These are phyloP conservation scores for Podabrus alpinus DNA, from an alignment of 2,888 invertebrate species.

Conservation along the genomic window DNA sequence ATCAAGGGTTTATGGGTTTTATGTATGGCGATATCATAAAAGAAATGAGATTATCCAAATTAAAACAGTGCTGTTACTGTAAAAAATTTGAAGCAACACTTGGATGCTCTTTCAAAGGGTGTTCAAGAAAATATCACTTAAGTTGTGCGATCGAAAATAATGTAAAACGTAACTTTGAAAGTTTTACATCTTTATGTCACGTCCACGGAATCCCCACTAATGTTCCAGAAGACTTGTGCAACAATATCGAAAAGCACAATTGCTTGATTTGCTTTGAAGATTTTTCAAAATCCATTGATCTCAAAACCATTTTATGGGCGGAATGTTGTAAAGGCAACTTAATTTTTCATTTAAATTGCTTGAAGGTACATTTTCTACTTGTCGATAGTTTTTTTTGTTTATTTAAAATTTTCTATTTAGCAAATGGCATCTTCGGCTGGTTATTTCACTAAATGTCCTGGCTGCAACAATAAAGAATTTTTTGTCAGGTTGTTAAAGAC, in stretches of 20 bases:
- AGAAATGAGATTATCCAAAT: slow-evolving; percentile 66
- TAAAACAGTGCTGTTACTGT: slow-evolving; percentile 67
- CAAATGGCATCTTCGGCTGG: slow-evolving; percentile 18
- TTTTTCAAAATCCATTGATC: background rate
- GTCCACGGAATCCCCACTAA: slow-evolving; percentile 10
- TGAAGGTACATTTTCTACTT: slow-evolving; percentile 8
- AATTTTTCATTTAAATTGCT: slow-evolving; percentile 16
- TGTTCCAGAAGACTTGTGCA: slow-evolving; percentile 12
- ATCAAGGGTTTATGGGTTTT: slow-evolving; percentile 77
- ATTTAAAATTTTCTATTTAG: background rate
- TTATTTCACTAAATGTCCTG: slow-evolving; percentile 28
- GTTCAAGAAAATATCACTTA: slow-evolving; percentile 73
- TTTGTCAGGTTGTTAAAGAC: slow-evolving; percentile 13
- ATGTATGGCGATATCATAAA: slow-evolving; percentile 67
- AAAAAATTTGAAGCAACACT: slow-evolving; percentile 68
- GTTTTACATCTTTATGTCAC: slow-evolving; percentile 11
- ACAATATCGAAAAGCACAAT: background rate
- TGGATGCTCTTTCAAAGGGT: slow-evolving; percentile 68
- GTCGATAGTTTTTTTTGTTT: background rate
- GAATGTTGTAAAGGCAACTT: slow-evolving; percentile 17
- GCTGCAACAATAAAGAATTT: slow-evolving; percentile 12
- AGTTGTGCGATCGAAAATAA: slow-evolving; percentile 69
- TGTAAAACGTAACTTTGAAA: background rate
- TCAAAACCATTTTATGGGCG: slow-evolving; percentile 9
- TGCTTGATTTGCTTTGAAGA: slow-evolving; percentile 23